Conservation (phyloP, 2,113 vertebrate genomes). For the Erpornis zantholeuca region DNA sequence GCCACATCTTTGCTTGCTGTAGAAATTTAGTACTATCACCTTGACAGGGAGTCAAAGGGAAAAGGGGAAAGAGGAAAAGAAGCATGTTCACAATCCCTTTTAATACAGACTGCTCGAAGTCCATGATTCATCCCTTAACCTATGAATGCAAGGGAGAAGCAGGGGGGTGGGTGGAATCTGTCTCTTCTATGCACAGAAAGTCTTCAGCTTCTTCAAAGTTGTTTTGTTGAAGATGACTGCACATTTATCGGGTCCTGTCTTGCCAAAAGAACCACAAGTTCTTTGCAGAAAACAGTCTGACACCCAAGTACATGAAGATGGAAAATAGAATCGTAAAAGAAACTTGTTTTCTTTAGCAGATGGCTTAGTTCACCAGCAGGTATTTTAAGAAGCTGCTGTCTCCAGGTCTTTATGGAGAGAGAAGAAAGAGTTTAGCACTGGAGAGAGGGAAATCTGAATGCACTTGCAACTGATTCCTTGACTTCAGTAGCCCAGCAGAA, state of each 20-base stretch:
- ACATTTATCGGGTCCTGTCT: neutral
- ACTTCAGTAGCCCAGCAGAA: neutral
- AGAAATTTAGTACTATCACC: neutral
- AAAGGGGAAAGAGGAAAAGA: neutral
- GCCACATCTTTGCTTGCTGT: neutral
- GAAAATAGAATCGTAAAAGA: neutral
- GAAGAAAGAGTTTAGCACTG: neutral
- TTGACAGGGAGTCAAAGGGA: neutral
- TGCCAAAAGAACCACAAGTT: neutral
- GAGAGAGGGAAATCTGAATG: neutral
- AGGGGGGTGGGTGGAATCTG: neutral
- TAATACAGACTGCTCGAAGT: neutral
- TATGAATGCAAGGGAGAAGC: neutral
- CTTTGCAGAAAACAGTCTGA: neutral
- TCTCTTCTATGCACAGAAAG: neutral
- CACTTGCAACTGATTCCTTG: neutral
- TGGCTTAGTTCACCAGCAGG: neutral
- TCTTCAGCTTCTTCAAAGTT: neutral
- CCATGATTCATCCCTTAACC: neutral
- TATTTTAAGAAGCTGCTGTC: neutral
- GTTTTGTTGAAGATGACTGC: neutral
- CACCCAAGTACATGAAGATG: neutral
- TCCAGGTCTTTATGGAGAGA: neutral
- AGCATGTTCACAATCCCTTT: neutral
- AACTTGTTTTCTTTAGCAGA: neutral